Evolutionary conservation across 2,888 invertebrate genomes (phyloP), one percentile per base, ranked within the genome.

Genomic region (Artemia sinica): DNA sequence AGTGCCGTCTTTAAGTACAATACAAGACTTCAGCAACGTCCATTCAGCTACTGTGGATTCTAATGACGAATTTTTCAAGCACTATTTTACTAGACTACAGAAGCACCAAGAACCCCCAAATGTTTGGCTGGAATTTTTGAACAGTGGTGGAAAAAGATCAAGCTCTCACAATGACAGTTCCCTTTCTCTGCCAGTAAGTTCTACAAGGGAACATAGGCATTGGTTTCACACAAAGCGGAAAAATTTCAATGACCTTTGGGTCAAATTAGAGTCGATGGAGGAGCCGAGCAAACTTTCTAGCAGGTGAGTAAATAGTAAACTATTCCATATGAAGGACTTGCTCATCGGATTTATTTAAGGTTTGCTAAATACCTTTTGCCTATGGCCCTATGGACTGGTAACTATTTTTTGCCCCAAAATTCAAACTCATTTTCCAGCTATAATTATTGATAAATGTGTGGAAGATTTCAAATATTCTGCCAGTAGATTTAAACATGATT

Each of bases 241-340:
- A 50, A 70, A 70, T 52, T 71, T 71, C 28, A 71, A 71, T 52
- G 71, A 71, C 48, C 68, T 71, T 13, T 71, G 71, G 71, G 70
- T 71, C 14, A 66, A 69, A 12, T 66, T 71, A 13, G 71, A 71
- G 18, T 50, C 70, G 28, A 49, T 49, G 14, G 69, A 66, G 9
- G 58, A 68, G 63, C 63, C 63, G 9, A 58, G 41, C 41, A 41
- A 41, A 41, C 41, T 41, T 41, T 41, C 41, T 41, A 41, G 41
- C 41, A 41, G 41, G 41, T 41, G 41, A 41, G 41, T 3, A 41
- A 41, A 41, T 41, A 41, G 41, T 1, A 41, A 41, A 41, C 41
- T 41, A 41, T 41, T 41, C 41, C 41, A 41, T 41, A 3, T 5
- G 6, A 41, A 41, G 5, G 6, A 41, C 41, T 5, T 41, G 41